Percentiles rank a stretch among this genome's conserved stretches.
These are phyloP conservation scores for Polyploca ridens DNA, from an alignment of 2,888 invertebrate species.

Conservation along the genomic window DNA sequence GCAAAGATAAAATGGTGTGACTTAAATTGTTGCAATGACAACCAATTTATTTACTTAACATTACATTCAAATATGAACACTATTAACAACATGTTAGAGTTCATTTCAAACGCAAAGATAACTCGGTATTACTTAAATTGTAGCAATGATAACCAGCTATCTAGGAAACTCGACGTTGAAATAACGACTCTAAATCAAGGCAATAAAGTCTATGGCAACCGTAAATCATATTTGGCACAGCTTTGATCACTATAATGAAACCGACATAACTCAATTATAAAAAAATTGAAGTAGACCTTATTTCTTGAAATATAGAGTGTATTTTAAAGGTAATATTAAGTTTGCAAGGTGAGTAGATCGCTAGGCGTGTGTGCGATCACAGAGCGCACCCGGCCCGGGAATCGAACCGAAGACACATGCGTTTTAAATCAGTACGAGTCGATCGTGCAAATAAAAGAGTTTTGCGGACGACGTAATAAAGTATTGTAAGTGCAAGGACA, in stretches of 20 bases:
- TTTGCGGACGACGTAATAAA: constrained; percentile 68
- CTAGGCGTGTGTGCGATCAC: constrained; percentile 37
- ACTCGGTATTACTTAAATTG: constrained; percentile 6
- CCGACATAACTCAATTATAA: neutral
- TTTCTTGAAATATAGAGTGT: constrained; percentile 21
- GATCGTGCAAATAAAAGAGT: constrained; percentile 74
- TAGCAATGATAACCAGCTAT: neutral
- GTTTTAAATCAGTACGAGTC: constrained; percentile 74
- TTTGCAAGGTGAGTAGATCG: constrained; percentile 31
- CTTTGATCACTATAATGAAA: constrained; percentile 5
- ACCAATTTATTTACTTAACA: constrained; percentile 28
- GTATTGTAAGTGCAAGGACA: constrained; percentile 66
- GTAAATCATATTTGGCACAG: neutral
- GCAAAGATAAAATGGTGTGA: constrained; percentile 39
- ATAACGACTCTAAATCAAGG: neutral
- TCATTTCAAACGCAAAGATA: neutral
- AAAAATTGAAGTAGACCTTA: constrained; percentile 30
- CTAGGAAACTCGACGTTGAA: neutral
- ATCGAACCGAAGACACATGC: constrained; percentile 75
- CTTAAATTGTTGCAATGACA: constrained; percentile 60
- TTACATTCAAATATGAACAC: constrained; percentile 28
- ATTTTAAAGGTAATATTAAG: constrained; percentile 40
- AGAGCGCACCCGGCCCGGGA: constrained; percentile 53
- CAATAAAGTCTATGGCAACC: neutral
- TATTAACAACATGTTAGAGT: constrained; percentile 30